phyloP scores from a whole-genome alignment of 53 echinoderm and acorn worm species.

The Arbacia lixula region DNA sequence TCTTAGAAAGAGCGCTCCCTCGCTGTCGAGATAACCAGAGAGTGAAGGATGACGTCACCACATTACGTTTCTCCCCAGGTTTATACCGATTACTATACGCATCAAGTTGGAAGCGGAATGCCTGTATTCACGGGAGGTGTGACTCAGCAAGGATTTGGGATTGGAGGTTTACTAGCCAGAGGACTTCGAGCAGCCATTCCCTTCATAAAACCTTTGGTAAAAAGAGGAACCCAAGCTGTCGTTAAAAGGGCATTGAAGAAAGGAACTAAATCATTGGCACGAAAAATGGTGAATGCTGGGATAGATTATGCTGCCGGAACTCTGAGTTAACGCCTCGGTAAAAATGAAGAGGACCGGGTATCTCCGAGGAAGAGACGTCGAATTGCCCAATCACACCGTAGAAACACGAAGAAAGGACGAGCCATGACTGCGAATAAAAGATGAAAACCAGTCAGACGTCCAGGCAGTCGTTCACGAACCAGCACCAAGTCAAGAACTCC shows the following conservation, averaged over 20 bases:
- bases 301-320: conserved; percentile 52
- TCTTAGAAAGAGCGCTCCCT: conserved; percentile 10
- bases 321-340: neutral
- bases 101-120: conserved; percentile 26
- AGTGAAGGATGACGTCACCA: neutral
- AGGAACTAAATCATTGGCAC: conserved; percentile 47
- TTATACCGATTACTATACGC: conserved; percentile 27
- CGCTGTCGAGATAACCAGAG: neutral
- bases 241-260: conserved; percentile 6
- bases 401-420: neutral
- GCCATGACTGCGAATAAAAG: conserved; percentile 47
- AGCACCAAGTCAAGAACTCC: conserved; percentile 13
- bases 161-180: conserved; percentile 42
- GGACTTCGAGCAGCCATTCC: conserved; percentile 50
- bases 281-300: conserved; percentile 55
- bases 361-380: neutral
- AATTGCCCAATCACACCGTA: neutral
- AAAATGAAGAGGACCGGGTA: neutral
- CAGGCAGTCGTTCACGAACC: conserved; percentile 1
- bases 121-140: conserved; percentile 45
- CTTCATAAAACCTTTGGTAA: conserved; percentile 49
- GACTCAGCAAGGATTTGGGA: conserved; percentile 17
- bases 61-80: conserved; percentile 18
- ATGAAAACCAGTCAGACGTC: neutral
- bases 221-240: conserved; percentile 19